A percentile compares a stretch with the other conserved stretches of the same genome.
These are phyloP conservation scores for Serrognathus titanus DNA, from an alignment of 2,888 invertebrate species.

Conservation along the genomic window DNA sequence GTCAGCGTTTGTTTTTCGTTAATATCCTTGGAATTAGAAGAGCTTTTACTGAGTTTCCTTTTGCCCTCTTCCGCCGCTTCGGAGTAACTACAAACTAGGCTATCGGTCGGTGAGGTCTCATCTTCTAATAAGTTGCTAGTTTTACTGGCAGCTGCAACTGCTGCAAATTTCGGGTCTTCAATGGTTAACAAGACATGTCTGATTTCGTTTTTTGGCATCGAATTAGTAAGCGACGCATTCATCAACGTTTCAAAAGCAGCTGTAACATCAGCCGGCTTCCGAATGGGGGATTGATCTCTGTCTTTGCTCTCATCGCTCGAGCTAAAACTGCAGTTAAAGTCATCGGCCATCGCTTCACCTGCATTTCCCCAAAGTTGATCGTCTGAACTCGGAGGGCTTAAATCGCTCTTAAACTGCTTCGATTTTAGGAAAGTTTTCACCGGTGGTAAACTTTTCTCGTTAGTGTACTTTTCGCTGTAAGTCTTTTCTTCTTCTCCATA, in stretches of 20 bases:
- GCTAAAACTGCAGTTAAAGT: conserved; percentile 53
- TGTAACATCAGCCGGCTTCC: neutral
- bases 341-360: conserved; percentile 67
- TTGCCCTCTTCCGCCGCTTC: conserved; percentile 55
- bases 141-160: conserved; percentile 66
- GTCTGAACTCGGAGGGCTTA: conserved; percentile 52
- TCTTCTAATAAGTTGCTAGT: conserved; percentile 71
- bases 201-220: conserved; percentile 30
- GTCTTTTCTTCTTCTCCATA: conserved; percentile 54
- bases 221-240: conserved; percentile 28
- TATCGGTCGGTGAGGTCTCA: conserved; percentile 80
- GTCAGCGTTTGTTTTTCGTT: conserved; percentile 44
- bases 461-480: conserved; percentile 7
- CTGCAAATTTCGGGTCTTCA: conserved; percentile 73
- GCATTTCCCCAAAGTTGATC: conserved; percentile 57
- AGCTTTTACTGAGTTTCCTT: conserved; percentile 31
- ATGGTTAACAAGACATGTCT: conserved; percentile 61
- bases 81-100: conserved; percentile 67
- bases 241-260: conserved; percentile 34
- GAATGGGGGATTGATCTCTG: conserved; percentile 25
- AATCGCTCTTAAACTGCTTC: conserved; percentile 29
- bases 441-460: conserved; percentile 14
- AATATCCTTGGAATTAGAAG: conserved; percentile 53
- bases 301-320: conserved; percentile 54
- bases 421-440: conserved; percentile 40